phyloP scores from a whole-genome alignment of 2,113 vertebrate genomes.

The Oxygymnocypris stewartii region DNA sequence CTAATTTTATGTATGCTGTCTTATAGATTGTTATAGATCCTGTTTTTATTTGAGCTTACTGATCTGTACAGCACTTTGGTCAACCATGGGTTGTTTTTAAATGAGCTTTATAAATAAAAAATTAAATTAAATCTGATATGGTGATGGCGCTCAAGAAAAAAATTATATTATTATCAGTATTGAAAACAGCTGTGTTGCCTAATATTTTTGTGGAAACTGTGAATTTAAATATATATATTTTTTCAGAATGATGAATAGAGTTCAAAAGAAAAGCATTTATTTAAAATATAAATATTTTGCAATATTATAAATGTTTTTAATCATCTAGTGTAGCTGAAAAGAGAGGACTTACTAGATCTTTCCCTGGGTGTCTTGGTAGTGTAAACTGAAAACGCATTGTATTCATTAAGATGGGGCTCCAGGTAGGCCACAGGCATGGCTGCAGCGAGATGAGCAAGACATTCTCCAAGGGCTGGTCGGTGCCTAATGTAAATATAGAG shows the following conservation, averaged over 20 bases:
- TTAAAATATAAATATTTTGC: no score
- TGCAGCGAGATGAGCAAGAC: conserved; percentile 87
- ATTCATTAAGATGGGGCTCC: conserved; percentile 87
- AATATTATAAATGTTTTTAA: no score
- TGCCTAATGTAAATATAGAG: conserved; percentile 71
- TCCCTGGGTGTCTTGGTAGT: conserved; percentile 92
- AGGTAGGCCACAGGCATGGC: conserved; percentile 93
- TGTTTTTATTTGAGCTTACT: no score
- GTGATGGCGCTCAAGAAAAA: not conserved
- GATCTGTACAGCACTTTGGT: no score
- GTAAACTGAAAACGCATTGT: conserved; percentile 89
- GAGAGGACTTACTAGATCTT: conserved; percentile 81
- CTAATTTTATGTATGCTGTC: no score
- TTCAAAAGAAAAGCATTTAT: not conserved
- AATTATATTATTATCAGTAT: not conserved
- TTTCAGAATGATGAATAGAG: not conserved
- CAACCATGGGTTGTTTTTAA: no score
- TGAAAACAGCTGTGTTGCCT: not conserved
- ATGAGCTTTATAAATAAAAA: no score
- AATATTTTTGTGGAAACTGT: not conserved
- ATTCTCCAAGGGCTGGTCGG: conserved; percentile 89
- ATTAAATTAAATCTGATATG: not conserved
- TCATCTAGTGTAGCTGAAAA: not conserved
- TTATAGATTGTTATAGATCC: no score
- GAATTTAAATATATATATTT: no score